Evolutionary conservation across 2,888 invertebrate species (phyloP).

Genomic region (Agrochola litura): DNA sequence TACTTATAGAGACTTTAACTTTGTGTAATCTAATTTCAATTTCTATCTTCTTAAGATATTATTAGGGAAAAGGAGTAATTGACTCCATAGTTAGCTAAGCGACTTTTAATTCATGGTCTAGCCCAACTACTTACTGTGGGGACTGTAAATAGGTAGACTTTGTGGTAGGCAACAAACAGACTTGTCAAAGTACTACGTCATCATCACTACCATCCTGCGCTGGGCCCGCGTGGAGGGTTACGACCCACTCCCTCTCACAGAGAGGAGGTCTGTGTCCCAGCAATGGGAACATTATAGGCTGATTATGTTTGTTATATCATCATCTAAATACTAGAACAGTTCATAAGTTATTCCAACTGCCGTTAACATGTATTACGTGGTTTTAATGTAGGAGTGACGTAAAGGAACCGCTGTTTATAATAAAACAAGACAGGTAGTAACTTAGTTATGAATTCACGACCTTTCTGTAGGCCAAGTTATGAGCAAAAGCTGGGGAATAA

Average conservation of each 20-base stretch:
- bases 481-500: not conserved
- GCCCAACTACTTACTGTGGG: too few relatives aligned
- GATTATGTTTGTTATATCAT: too few relatives aligned
- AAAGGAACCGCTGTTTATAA: constrained; percentile 48
- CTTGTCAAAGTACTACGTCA: too few relatives aligned
- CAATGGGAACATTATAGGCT: too few relatives aligned
- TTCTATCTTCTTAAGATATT: too few relatives aligned
- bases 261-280: too few relatives aligned
- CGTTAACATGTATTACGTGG: constrained; percentile 17
- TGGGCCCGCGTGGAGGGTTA: too few relatives aligned
- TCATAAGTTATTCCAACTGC: constrained; percentile 17
- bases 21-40: too few relatives aligned
- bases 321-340: not conserved
- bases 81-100: not conserved
- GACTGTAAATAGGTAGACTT: not conserved
- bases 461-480: constrained; percentile 4
- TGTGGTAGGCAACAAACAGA: not conserved
- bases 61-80: too few relatives aligned
- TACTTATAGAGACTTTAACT: too few relatives aligned
- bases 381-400: constrained; percentile 27
- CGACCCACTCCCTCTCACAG: too few relatives aligned
- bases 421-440: constrained; percentile 47
- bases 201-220: too few relatives aligned
- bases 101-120: not conserved
- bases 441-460: constrained; percentile 40